A percentile compares a stretch with the other conserved stretches of the same genome.
These are phyloP conservation scores for Tympanuchus pallidicinctus DNA, from an alignment of 2,113 vertebrate genomes.

Conservation along the genomic window DNA sequence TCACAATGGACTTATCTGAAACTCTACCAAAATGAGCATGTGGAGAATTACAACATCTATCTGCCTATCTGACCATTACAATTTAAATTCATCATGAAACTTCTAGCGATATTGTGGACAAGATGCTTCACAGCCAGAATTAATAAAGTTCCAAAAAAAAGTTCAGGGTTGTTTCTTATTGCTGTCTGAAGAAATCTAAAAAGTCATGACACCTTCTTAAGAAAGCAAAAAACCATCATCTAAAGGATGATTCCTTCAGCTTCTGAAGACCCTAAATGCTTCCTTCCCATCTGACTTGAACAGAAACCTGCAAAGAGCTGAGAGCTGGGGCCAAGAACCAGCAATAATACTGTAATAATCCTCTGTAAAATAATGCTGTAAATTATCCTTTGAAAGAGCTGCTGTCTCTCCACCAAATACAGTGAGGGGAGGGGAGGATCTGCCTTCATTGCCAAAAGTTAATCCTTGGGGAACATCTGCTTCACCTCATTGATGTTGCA, in stretches of 20 bases:
- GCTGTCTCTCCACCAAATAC: background rate
- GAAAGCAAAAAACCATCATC: background rate
- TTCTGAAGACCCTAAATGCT: background rate
- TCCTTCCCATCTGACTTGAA: background rate
- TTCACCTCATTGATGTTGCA: background rate
- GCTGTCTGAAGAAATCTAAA: background rate
- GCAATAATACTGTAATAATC: background rate
- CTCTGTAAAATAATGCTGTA: background rate
- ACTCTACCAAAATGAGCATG: fast-evolving
- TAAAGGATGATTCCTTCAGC: background rate
- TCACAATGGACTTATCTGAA: background rate
- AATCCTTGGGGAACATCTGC: fast-evolving
- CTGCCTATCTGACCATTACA: background rate
- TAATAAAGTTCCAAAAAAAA: background rate
- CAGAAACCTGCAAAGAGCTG: background rate
- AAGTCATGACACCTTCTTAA: background rate
- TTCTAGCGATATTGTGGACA: background rate
- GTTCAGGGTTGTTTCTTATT: background rate
- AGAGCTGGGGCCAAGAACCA: background rate
- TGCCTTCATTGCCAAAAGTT: background rate
- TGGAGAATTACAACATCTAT: background rate
- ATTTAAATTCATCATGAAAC: background rate
- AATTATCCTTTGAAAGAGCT: fast-evolving
- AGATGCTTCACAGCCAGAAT: background rate
- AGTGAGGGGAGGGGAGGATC: background rate